Base-by-base conservation (phyloP, 2,113 vertebrate species). In the Carassius auratus region DNA sequence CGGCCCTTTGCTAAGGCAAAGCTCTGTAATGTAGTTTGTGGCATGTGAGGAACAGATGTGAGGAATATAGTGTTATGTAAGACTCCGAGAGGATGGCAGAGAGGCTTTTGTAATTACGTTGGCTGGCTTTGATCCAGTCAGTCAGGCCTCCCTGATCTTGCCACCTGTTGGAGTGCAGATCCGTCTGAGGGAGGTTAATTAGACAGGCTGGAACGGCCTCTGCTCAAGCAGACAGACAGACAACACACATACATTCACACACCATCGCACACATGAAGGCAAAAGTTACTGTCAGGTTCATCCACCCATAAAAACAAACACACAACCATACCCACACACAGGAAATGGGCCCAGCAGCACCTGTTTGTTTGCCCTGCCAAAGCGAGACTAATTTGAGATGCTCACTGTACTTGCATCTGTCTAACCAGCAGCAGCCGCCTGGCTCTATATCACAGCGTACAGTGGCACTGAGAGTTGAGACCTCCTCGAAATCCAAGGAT, bases 91-190 rank as follows among this genome's bases (percentile, higher is more conserved):
- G 77, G 59, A 64, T 61, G 59, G 36, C 61, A 87, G 86, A 87
- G 71, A 30, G 69, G 90, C 55, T 86, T 84, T 89, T 91, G 91
- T 93, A 92, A 93, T 94, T 93, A 94, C 92, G 90, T 92, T 89
- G 83, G 23, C 88, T 91, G 92, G 92, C 92, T 95, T 93, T 93
- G 91, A 94, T 94, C 90, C 92, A 93, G 90, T 81, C 82, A 83
- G 81, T 85, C 84, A 88, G 81, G 89, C 87, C 84, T 86, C 90
- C 85, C 74, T 91, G 90, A 88, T 90, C 85, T n/a, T 84, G 89
- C 91, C 93, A 94, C 93, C 93, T 93, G 94, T 92, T 93, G 90
- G 88, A 91, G 88, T 84, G 85, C 87, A 73, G 90, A 87, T 90
- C 88, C 83, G 82, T 92, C 90, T 90, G 91, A 91, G 87, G 90